These are phyloP conservation scores for Aplochiton taeniatus DNA, from an alignment of 2,797 vertebrate species.

Conservation along the genomic window DNA sequence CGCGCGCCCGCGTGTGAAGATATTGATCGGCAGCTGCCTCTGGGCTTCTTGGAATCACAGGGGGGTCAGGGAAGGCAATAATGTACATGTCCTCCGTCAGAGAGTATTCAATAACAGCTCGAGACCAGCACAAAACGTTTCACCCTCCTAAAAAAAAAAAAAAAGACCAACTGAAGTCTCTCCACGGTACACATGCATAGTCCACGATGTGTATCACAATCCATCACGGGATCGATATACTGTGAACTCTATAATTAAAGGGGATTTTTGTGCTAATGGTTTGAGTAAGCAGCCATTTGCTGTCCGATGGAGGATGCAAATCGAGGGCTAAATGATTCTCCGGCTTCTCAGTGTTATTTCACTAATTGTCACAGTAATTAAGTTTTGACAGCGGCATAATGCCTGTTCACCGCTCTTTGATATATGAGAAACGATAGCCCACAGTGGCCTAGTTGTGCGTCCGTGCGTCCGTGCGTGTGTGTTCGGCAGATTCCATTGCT, in stretches of 20 bases:
- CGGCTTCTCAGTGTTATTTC: conserved; percentile 28
- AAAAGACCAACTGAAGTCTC: no score
- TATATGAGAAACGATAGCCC: conserved; percentile 14
- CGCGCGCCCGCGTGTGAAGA: conserved; percentile 1
- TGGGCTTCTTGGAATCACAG: conserved; percentile 27
- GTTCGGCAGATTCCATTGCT: no score
- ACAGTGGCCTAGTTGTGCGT: conserved; percentile 13
- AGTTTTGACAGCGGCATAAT: conserved; percentile 26
- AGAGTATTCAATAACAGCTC: neutral
- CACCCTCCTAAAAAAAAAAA: no score
- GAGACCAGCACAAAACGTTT: neutral
- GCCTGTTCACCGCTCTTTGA: conserved; percentile 27
- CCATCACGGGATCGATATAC: neutral
- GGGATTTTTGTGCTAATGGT: conserved; percentile 33
- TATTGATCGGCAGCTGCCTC: conserved; percentile 30
- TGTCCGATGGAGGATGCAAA: conserved; percentile 31
- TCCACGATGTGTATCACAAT: no score
- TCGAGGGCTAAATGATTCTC: conserved; percentile 25
- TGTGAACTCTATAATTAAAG: neutral
- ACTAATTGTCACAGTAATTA: conserved; percentile 38
- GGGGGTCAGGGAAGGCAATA: neutral
- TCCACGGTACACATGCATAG: no score
- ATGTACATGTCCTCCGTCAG: neutral
- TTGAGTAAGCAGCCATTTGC: conserved; percentile 41
- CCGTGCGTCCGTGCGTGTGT: neutral